Percentiles rank a stretch among this genome's conserved stretches.
Conservation (phyloP, 2,797 vertebrate species). For the Channa striata region DNA sequence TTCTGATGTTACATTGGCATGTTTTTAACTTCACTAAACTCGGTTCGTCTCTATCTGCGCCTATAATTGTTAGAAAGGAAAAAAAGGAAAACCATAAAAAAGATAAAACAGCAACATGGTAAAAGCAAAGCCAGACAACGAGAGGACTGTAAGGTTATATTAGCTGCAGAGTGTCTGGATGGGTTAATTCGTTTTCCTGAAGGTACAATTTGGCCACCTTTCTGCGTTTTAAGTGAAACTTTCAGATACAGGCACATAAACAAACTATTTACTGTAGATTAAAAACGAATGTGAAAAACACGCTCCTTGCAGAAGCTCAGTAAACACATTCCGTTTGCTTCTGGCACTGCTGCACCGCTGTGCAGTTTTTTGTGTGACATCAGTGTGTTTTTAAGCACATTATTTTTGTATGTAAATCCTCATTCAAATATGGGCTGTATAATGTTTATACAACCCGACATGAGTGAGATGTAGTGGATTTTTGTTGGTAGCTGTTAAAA, state of each 20-base stretch:
- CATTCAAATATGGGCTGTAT: background rate
- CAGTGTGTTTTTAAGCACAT: background rate
- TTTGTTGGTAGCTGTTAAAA: background rate
- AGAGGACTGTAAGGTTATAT: too few species aligned
- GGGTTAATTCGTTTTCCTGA: too few species aligned
- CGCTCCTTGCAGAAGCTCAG: slow-evolving; percentile 4
- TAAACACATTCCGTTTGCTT: slow-evolving; percentile 36
- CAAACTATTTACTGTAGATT: slow-evolving; percentile 19
- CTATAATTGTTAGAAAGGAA: too few species aligned
- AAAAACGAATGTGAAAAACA: slow-evolving; percentile 20
- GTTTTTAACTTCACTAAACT: too few species aligned
- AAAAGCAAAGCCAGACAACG: too few species aligned
- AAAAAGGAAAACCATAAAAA: too few species aligned
- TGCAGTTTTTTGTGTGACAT: slow-evolving; percentile 14
- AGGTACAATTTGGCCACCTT: too few species aligned
- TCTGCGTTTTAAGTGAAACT: too few species aligned
- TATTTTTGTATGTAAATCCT: slow-evolving; percentile 27
- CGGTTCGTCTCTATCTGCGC: too few species aligned
- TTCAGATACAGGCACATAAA: slow-evolving; percentile 15
- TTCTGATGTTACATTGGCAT: too few species aligned
- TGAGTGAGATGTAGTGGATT: slow-evolving; percentile 1
- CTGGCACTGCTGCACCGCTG: slow-evolving; percentile 8
- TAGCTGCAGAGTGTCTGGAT: too few species aligned
- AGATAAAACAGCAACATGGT: too few species aligned
- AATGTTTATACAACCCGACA: slow-evolving; percentile 9